Conservation (phyloP, 2,113 vertebrate genomes). For the Nesoenas mayeri region DNA sequence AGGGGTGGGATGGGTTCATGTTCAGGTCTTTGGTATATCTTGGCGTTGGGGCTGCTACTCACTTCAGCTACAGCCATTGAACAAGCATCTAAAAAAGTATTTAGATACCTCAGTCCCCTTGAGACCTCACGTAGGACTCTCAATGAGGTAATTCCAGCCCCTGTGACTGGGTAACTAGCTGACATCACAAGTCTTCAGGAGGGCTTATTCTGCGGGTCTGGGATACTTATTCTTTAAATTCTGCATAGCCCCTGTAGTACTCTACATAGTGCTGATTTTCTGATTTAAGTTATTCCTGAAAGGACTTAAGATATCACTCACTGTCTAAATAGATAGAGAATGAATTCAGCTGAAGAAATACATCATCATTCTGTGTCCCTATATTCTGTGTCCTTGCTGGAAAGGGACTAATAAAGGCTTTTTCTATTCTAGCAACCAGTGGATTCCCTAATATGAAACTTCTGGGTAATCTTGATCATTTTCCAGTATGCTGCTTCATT, state of each 20-base stretch:
- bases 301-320: background rate
- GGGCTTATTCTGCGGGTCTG: background rate
- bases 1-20: background rate
- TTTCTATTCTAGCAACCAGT: background rate
- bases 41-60: background rate
- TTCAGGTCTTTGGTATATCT: background rate
- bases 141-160: background rate
- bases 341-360: background rate
- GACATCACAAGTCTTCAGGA: background rate
- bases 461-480: slow-evolving; percentile 34
- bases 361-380: accelerated
- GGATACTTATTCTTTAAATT: background rate
- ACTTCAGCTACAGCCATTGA: background rate
- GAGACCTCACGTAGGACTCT: background rate
- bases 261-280: background rate
- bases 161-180: accelerated
- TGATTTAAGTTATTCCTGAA: background rate
- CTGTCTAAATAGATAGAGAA: background rate
- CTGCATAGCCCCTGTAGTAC: background rate
- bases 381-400: background rate
- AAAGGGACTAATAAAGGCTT: background rate
- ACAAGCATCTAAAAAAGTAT: background rate
- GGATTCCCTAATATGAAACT: background rate
- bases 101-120: background rate
- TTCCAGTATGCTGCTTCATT: slow-evolving; percentile 19